Base-by-base conservation (phyloP, 2,113 vertebrate genomes). In the Bagarius yarrelli region DNA sequence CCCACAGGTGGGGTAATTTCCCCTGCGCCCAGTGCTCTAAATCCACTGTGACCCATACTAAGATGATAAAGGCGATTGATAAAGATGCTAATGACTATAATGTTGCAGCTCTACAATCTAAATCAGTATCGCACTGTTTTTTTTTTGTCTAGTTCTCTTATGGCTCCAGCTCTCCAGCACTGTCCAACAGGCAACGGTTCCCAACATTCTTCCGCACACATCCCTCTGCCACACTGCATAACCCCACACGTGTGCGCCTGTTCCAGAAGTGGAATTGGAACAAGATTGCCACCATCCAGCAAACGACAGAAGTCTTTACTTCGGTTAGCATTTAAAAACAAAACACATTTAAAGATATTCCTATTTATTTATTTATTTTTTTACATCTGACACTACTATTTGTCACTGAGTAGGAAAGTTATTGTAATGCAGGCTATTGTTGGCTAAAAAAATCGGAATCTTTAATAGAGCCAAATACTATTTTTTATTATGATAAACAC, bases 221-320 rank as follows among this genome's bases (percentile, higher is more conserved):
- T 81, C 96, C 97, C 0, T 97, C 96, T 0, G 96, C 96, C 85
- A 98, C 96, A 0, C 94, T 97, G 57, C 96, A 98, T 90, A 98
- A 98, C 88, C 96, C 96, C 63, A 98, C 96, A 61, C 91, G 96
- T 0, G 96, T 98, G 87, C 94, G 93, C 88, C 96, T 98, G 57
- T 98, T 98, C 88, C 93, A 96, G 87, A 96, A 96, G 89, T 98
- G 96, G 96, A 94, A 95, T 63, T 98, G 96, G 96, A 97, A 94
- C 40, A 96, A 96, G 92, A 98, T 98, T 0, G 96, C 96, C 86
- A 98, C 96, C 89, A 98, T 98, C 90, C 96, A 98, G 91, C 96
- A 98, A 91, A 98, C 96, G 83, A 97, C 96, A 0, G 96, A 98
- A 90, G 96, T 98, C 88, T 98, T 98, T 88, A 98, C 96, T 30